Evolutionary conservation across 2,113 vertebrate species (phyloP).

Genomic region (Caranx melampygus): DNA sequence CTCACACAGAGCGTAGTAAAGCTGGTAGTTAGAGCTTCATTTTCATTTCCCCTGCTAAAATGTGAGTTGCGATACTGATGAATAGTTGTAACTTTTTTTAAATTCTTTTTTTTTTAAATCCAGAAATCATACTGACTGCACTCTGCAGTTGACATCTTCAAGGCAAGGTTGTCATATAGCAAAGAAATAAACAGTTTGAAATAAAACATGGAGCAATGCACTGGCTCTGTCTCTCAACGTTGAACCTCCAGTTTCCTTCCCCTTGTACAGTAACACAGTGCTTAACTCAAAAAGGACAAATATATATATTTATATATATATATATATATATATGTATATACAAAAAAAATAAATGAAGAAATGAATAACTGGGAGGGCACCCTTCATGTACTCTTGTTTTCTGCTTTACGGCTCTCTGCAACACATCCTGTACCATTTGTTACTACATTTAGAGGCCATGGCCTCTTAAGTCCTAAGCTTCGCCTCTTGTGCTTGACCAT

Average conservation of each 20-base stretch:
- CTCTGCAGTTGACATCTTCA: constrained; percentile 78
- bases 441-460: constrained; percentile 70
- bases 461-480: constrained; percentile 72
- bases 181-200: constrained; percentile 72
- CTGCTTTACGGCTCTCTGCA: constrained; percentile 45
- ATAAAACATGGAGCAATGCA: constrained; percentile 73
- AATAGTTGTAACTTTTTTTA: constrained; percentile 1
- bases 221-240: constrained; percentile 5
- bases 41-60: constrained; percentile 10
- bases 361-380: constrained; percentile 34
- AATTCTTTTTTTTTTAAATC: background rate
- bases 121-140: constrained; percentile 64
- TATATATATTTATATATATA: background rate
- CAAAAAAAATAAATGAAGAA: constrained; percentile 21
- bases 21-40: background rate
- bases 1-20: constrained; percentile 2
- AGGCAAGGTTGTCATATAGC: constrained; percentile 80
- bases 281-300: constrained; percentile 42
- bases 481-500: constrained; percentile 71
- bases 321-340: constrained; percentile 1
- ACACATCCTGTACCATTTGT: constrained; percentile 65
- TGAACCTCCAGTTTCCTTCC: constrained; percentile 8
- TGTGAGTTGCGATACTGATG: constrained; percentile 5
- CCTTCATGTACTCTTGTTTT: constrained; percentile 32
- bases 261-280: constrained; percentile 41